Evolutionary conservation across 2,113 vertebrate genomes (phyloP).

Genomic region (Psilopogon haemacephalus): DNA sequence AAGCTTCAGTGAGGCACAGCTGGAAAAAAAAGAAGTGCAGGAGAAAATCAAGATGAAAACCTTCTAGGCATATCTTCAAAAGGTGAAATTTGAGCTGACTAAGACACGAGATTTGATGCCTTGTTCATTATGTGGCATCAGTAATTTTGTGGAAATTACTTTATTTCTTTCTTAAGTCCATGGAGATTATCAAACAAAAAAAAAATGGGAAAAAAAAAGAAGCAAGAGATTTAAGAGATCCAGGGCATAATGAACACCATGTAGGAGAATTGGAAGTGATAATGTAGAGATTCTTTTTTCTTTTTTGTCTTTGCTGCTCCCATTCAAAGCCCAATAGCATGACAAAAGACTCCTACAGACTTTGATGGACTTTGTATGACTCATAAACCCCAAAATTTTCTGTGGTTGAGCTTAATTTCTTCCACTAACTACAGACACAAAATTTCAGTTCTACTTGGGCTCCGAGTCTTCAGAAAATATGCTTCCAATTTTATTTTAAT

Average conservation of each 20-base stretch:
- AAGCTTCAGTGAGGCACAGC: background rate
- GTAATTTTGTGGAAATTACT: background rate
- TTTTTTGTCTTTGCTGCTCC: background rate
- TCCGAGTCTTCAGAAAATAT: background rate
- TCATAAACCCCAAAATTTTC: background rate
- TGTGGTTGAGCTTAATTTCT: background rate
- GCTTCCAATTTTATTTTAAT: constrained; percentile 1
- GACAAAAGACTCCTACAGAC: background rate
- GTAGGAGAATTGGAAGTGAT: background rate
- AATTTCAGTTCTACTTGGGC: background rate
- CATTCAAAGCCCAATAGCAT: background rate
- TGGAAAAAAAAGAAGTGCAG: background rate
- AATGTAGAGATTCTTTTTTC: background rate
- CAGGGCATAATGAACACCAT: background rate
- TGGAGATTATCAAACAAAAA: background rate
- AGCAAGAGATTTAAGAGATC: background rate
- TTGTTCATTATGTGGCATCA: background rate
- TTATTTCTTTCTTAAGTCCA: background rate
- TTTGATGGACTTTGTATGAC: background rate
- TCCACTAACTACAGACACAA: background rate
- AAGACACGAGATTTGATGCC: background rate
- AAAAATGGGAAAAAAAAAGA: background rate
- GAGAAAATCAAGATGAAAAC: background rate
- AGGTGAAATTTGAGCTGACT: background rate
- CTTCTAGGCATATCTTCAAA: background rate